Evolutionary conservation across 2,888 invertebrate species (phyloP).

Genomic region (Athripsodes cinereus): DNA sequence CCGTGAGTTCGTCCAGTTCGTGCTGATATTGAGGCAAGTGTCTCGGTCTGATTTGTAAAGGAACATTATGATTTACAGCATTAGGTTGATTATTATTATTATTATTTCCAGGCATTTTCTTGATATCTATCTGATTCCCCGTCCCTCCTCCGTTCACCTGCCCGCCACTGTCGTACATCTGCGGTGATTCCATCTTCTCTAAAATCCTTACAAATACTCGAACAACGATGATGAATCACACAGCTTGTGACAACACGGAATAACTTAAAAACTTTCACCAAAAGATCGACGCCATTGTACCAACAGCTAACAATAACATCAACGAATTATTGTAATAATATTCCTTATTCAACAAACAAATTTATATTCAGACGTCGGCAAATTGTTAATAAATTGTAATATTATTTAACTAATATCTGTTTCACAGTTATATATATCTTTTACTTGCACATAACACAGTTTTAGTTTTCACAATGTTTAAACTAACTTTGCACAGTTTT

Average conservation of each 20-base stretch:
- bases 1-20: constrained; percentile 83
- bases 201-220: constrained; percentile 3
- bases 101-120: constrained; percentile 34
- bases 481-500: too few species aligned
- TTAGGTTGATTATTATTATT: constrained; percentile 34
- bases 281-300: not conserved
- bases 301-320: not conserved
- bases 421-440: not conserved
- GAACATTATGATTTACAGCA: constrained; percentile 46
- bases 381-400: too few species aligned
- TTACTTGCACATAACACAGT: not conserved
- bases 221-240: constrained; percentile 1
- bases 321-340: not conserved
- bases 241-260: not conserved
- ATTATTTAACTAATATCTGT: too few species aligned
- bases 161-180: constrained; percentile 73
- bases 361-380: not conserved
- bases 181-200: constrained; percentile 70
- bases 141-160: constrained; percentile 52
- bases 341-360: not conserved
- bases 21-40: constrained; percentile 70
- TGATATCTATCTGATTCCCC: constrained; percentile 54
- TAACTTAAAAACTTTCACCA: not conserved
- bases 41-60: constrained; percentile 57
- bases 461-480: too few species aligned